Evolutionary conservation across 2,113 vertebrate species (phyloP), one percentile per base, ranked within the genome.

Genomic region (Phaethon lepturus): DNA sequence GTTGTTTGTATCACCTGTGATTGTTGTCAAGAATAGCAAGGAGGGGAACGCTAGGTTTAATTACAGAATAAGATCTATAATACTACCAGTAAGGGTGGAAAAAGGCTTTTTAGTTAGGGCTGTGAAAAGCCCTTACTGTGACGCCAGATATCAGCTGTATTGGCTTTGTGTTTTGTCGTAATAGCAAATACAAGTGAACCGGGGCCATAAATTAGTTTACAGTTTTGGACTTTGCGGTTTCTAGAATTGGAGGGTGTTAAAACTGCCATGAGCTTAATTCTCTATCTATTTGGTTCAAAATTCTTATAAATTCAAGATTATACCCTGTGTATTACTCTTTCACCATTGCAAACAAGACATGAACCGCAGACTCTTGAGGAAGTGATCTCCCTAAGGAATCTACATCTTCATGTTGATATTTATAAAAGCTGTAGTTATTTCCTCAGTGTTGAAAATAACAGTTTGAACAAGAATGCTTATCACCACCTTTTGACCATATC

Each of bases 271-370:
- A 69, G 12, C 20, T 77, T 86, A 62, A 45, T 69, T 81, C 45
- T 84, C 45, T 45, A 15, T 6, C 22, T 84, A 3, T 73, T 89
- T 33, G 20, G 58, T 64, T 92, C 33, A 49, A 45, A 66, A 63
- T 74, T 58, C 13, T 45, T 42, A 28, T 6, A 55, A 78, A 45
- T 58, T 11, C 40, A 40, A 45, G 35, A 18, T 77, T 69, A 55
- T 44, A 31, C 19, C 18, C 17, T 19, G 0, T 31, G 5, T 60
- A 25, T 52, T 75, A 47, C 13, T 31, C 52, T 86, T 44, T 84
- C 19, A n/a, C 13, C 0, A 0, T 66, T 82, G 42, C 29, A 63
- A 47, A 75, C 31, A 66, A 55, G 40, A n/a, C 5, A 20, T 49
- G 26, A 77, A 52, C 19, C 66, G 53, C 29, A 80, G 44, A 47